Percentiles rank a stretch among this genome's conserved stretches.
Evolutionary conservation across 2,888 invertebrate species (phyloP).

Genomic region (Scaptomyza cyrtandrae): DNA sequence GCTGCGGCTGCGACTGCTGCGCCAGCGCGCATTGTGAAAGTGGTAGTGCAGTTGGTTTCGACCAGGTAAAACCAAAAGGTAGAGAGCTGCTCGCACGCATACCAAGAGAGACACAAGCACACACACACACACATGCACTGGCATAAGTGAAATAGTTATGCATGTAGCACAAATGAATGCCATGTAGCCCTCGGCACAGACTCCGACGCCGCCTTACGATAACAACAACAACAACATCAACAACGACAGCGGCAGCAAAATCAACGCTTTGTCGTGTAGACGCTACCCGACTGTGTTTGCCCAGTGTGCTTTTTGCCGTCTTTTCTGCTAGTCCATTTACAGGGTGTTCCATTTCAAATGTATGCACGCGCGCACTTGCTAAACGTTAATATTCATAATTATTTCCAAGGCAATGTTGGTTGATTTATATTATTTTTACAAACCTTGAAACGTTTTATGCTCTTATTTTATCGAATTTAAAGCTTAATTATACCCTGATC

Average conservation of each 20-base stretch:
- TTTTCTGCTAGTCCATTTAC: conserved; percentile 48
- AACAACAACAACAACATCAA: conserved; percentile 35
- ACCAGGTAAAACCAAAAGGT: conserved; percentile 67
- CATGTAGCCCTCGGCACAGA: conserved; percentile 70
- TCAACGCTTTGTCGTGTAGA: conserved; percentile 67
- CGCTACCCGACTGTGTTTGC: conserved; percentile 55
- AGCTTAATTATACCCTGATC: too few relatives aligned
- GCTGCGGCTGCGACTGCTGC: conserved; percentile 20
- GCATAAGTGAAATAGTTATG: conserved; percentile 67
- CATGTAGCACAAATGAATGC: conserved; percentile 78
- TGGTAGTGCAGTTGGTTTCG: conserved; percentile 71
- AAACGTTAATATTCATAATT: too few relatives aligned
- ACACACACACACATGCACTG: conserved; percentile 22
- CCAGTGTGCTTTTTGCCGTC: conserved; percentile 68
- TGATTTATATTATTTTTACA: too few relatives aligned
- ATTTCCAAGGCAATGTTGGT: too few relatives aligned
- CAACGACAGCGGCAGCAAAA: conserved; percentile 44
- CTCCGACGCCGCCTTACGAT: conserved; percentile 68
- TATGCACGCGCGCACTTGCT: not conserved
- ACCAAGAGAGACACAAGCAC: conserved; percentile 32
- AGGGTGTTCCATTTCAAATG: conserved; percentile 39
- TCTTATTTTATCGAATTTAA: too few relatives aligned
- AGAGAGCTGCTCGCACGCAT: conserved; percentile 49
- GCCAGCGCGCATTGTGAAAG: conserved; percentile 64
- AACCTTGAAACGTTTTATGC: too few relatives aligned